Base-by-base conservation (phyloP, 2,113 vertebrate genomes). In the Todiramphus chloris region DNA sequence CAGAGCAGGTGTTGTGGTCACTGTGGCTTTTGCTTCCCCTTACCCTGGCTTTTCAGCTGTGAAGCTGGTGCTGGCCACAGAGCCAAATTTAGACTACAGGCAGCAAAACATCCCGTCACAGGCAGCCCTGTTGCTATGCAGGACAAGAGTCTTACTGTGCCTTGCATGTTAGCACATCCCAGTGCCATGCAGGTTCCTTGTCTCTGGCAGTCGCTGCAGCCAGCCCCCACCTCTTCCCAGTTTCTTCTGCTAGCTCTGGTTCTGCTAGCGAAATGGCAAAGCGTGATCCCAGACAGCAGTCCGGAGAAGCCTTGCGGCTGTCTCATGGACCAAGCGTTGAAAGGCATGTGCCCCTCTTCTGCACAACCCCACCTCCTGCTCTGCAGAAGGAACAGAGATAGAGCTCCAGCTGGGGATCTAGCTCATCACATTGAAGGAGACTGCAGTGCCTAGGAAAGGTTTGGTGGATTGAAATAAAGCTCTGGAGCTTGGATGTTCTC, bases 1-100 rank as follows among this genome's bases (percentile, higher is more conserved):
- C 80, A 83, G 67, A 95, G 48, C 96, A 97, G 96, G 94, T 97
- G 96, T 76, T 16, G 1, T 3, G 4, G 55, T 55, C 77, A 37
- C 77, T 44, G 80, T 2, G 46, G 66, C 70, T 97, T 95, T 96
- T 46, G 0, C 41, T 96, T 97, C 95, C 70, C 59, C 50, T 83
- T 74, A 35, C 59, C 67, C 86, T 90, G 79, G 43, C 76, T 89
- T 90, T 92, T 95, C 69, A 84, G 69, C 30, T 21, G 37, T 18
- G 51, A 78, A 68, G 78, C 50, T 81, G 24, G 27, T 44, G 69
- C 66, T 78, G 60, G 56, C 69, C 53, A 35, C 35, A 19, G 56
- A 16, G 33, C 30, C 53, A 3, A 4, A 72, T 89, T 94, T 95
- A 91, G 81, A 35, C 62, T 60, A 24, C 0, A 8, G n/a, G 17